Base-by-base conservation (phyloP, 1,140 invertebrate genomes). In the Papilio dardanus region DNA sequence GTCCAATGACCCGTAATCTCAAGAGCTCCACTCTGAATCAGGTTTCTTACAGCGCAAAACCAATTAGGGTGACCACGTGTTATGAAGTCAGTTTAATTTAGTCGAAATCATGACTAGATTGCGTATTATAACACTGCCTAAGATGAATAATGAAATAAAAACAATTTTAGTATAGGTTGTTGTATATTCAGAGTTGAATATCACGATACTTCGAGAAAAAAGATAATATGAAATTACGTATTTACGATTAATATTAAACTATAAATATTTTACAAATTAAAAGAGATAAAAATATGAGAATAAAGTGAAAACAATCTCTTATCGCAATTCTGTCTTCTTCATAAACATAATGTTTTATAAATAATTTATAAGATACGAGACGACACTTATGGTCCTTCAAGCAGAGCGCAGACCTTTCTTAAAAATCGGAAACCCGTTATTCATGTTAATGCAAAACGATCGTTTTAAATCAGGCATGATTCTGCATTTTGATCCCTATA, bases 1-100 rank as follows among this genome's bases (percentile, higher is more conserved):
- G 86, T 85, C 88, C 88, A 86, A 82, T 87, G 87, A 91, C 82
- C 84, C 79, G 76, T 79, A 86, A 86, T 85, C 81, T 85, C 35
- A 46, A 73, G 21, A 31, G 54, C 67, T 76, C 66, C 33, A 58
- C 33, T 30, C 74, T 28, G 30, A 73, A 73, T 73, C 71, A 73
- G 46, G 71, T 77, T n/a, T 77, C 71, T 81, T 68, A 76, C 24
- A 74, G 19, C 42, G 50, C n/a, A 76, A 79, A 66, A 54, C 24
- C 46, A 69, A 24, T 35, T 68, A 35, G 66, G 69, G 28, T 71
- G 46, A 73, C 42, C 71, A 73, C 46, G 71, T 73, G 8, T 42
- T 68, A 24, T 35, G 24, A 68, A 68, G 28, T 24, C 16, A 35
- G 19, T n/a, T 66, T 31, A 35, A 19, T n/a, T 66, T 66, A 65